Base-by-base conservation (phyloP, 2,888 invertebrate species). In the Meteorus cinctellus region DNA sequence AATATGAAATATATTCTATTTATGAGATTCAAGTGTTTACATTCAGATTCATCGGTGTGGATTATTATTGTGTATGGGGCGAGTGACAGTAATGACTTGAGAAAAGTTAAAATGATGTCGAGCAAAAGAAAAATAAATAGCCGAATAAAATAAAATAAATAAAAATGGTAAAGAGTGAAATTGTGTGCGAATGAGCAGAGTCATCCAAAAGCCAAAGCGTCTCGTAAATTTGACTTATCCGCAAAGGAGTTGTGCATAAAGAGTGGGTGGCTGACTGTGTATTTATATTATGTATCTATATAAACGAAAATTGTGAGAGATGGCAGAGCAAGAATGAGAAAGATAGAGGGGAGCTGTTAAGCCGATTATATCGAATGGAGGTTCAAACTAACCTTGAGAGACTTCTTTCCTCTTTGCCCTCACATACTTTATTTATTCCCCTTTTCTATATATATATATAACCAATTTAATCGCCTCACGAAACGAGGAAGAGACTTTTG, bases 321-420 rank as follows among this genome's bases (percentile, higher is more conserved):
- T 55, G 55, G 59, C 51, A 65, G 34, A 51, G 48, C 45, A 48
- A 27, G 66, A 24, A 71, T 31, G 73, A 72, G 70, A 36, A 71
- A 75, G 66, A 48, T 73, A 69, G 76, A 69, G 59, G 62, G 78
- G 77, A 51, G 29, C 63, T 51, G 63, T 82, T 88, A 88, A 88
- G 87, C 86, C 85, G 88, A 88, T 88, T 89, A 89, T 81, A 73
- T 72, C 77, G 80, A 74, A 75, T 74, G 77, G 75, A 81, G 82
- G 82, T 83, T 85, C 83, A 86, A 86, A 81, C 83, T 83, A 83
- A 84, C 81, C 86, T 85, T 85, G 81, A 81, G 82, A 83, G 86
- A 84, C 80, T 87, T 87, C 87, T 78, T 80, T 81, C 72, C 77
- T 78, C 70, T 77, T 69, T 74, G 62, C 65, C 69, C 73, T 36